Conservation (phyloP, 2,888 invertebrate species). For the Phytoseiulus persimilis region DNA sequence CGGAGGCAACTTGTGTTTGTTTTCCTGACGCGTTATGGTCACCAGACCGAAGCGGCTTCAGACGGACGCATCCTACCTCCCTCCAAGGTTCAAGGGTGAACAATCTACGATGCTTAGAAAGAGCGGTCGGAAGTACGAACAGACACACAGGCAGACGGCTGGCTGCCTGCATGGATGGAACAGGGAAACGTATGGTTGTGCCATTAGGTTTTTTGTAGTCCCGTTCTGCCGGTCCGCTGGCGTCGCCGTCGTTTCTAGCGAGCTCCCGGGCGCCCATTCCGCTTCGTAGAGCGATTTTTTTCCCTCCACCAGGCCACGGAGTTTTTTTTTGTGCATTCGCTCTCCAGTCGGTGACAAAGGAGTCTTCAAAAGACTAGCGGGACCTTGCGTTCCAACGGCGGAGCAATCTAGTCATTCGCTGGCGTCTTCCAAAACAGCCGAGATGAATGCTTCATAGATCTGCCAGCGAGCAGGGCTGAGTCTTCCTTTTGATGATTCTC, state of each 20-base stretch:
- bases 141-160: background rate
- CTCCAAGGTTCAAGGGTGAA: background rate
- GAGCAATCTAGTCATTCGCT: no score
- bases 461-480: no score
- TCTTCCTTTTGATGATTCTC: no score
- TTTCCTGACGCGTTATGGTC: background rate
- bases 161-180: background rate
- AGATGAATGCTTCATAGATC: no score
- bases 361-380: no score
- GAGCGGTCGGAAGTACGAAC: background rate
- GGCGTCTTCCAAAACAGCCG: no score
- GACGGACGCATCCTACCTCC: background rate
- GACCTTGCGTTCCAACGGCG: no score
- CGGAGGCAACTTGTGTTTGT: background rate
- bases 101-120: background rate
- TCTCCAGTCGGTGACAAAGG: no score
- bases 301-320: no score
- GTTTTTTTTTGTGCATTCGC: no score
- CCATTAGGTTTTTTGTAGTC: background rate
- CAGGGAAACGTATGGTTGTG: background rate
- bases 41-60: background rate
- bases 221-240: background rate
- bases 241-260: background rate
- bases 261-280: no score
- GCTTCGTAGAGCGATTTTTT: no score